phyloP scores from a whole-genome alignment of 2,797 vertebrate genomes.

The Agapornis canus region DNA sequence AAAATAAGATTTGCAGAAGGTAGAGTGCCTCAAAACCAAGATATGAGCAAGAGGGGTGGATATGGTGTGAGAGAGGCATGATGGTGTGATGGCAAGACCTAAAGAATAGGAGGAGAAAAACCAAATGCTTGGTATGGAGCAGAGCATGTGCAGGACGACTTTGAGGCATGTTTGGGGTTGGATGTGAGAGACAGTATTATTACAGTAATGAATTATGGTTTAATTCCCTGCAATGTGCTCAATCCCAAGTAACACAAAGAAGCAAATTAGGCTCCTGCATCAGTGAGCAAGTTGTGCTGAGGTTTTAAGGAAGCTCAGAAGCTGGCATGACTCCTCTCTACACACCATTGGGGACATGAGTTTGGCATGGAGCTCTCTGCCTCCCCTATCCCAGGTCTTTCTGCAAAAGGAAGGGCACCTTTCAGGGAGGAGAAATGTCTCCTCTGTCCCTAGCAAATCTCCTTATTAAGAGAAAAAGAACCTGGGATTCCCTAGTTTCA shows the following conservation, averaged over 20 bases:
- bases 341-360: fast-evolving
- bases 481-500: background rate
- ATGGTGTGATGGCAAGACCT: background rate
- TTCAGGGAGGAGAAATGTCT: background rate
- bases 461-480: background rate
- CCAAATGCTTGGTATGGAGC: background rate
- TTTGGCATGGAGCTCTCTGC: background rate
- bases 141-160: background rate
- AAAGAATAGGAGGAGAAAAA: conserved; percentile 15
- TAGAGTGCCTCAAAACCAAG: conserved; percentile 12
- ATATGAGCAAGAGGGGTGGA: conserved; percentile 29
- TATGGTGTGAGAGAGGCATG: background rate
- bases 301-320: background rate
- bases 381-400: background rate
- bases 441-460: background rate
- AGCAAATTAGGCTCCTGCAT: background rate
- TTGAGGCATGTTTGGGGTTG: background rate
- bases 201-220: conserved; percentile 18
- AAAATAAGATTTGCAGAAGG: conserved; percentile 55
- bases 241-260: background rate
- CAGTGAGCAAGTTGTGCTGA: background rate
- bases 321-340: background rate
- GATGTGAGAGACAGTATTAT: background rate
- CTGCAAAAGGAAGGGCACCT: background rate
- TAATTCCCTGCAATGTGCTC: background rate